These are phyloP conservation scores for Entomobrya proxima DNA, from an alignment of 2,888 invertebrate species.

Conservation along the genomic window DNA sequence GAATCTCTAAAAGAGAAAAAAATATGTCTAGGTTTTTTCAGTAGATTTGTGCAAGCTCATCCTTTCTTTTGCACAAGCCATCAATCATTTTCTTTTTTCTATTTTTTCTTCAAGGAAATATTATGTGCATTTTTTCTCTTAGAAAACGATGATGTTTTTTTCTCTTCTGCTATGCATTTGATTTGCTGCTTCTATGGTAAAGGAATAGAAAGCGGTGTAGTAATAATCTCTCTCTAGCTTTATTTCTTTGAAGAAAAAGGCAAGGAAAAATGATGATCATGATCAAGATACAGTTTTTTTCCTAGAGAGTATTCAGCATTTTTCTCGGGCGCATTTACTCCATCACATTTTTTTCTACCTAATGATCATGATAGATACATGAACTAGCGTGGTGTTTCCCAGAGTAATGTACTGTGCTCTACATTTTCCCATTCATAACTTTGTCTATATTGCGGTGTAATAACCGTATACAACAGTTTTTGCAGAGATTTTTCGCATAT, in stretches of 20 bases:
- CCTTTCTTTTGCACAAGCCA: conserved; percentile 37
- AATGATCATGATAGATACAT: conserved; percentile 18
- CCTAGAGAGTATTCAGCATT: background rate
- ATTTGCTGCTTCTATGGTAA: too few species aligned
- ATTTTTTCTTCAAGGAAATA: background rate
- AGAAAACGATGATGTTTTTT: too few species aligned
- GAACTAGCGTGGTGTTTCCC: background rate
- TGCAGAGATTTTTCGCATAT: background rate
- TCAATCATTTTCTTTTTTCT: conserved; percentile 35
- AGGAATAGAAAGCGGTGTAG: too few species aligned
- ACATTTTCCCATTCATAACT: background rate
- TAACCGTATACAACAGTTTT: background rate
- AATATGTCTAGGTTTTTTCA: too few species aligned
- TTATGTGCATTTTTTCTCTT: too few species aligned
- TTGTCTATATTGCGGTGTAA: background rate
- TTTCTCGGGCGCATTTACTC: conserved; percentile 1
- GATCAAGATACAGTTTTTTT: background rate
- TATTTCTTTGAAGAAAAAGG: background rate
- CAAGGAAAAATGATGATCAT: too few species aligned
- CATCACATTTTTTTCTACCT: background rate
- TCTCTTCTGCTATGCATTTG: too few species aligned
- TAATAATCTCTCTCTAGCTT: too few species aligned
- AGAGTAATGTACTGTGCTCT: background rate
- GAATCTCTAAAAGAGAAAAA: too few species aligned
- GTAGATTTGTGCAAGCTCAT: conserved; percentile 35